Evolutionary conservation across 2,113 vertebrate species (phyloP).

Genomic region (Cromileptes altivelis): DNA sequence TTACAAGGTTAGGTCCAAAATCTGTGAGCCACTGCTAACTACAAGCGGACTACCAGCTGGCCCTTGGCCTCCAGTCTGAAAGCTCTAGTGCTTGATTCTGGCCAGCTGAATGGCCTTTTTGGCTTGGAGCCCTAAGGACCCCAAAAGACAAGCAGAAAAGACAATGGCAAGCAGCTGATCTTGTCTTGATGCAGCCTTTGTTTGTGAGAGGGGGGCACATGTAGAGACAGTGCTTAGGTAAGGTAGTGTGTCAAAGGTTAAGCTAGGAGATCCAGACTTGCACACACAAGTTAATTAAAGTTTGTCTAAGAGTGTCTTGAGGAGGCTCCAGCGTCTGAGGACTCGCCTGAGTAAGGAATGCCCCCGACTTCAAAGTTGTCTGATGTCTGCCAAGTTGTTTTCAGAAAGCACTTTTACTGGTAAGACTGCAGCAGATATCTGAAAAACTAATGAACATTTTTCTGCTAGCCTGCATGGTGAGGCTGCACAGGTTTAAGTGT

Average conservation of each 20-base stretch:
- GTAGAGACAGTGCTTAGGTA: conserved; percentile 77
- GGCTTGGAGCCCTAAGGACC: conserved; percentile 54
- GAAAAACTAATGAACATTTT: conserved; percentile 10
- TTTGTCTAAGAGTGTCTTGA: conserved; percentile 78
- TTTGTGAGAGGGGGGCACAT: conserved; percentile 66
- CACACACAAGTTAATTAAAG: conserved; percentile 83
- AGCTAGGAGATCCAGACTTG: conserved; percentile 76
- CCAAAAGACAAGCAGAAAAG: conserved; percentile 68
- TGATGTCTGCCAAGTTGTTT: conserved; percentile 31
- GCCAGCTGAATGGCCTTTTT: conserved; percentile 59
- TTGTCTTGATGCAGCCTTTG: conserved; percentile 75
- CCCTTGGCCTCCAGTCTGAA: conserved; percentile 77
- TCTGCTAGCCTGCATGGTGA: not conserved
- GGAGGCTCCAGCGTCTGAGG: conserved; percentile 61
- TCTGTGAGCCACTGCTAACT: conserved; percentile 66
- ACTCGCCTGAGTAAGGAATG: conserved; percentile 72
- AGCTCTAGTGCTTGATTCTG: conserved; percentile 70
- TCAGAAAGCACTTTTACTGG: conserved; percentile 28
- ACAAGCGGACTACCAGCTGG: conserved; percentile 79
- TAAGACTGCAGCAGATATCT: conserved; percentile 2
- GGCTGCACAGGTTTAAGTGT: not conserved
- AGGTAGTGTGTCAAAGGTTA: conserved; percentile 80
- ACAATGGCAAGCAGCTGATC: conserved; percentile 77
- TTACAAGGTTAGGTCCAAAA: conserved; percentile 76
- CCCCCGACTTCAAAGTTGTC: conserved; percentile 67